Evolutionary conservation across 1,140 invertebrate species (phyloP).

Genomic region (Venustaconcha ellipsiformis): DNA sequence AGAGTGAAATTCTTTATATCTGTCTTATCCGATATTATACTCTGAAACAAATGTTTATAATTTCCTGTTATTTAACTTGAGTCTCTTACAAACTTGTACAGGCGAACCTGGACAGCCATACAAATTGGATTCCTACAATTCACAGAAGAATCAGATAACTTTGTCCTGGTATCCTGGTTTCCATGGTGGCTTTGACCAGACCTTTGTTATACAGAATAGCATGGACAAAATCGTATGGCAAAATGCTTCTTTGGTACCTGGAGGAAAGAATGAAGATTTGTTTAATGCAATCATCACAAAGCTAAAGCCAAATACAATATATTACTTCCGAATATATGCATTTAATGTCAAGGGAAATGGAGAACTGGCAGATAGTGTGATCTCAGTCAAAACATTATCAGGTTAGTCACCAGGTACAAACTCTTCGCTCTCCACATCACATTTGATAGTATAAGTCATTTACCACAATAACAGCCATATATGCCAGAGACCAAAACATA

Average conservation of each 20-base stretch:
- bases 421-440: too few species aligned
- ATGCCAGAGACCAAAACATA: too few species aligned
- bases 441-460: too few species aligned
- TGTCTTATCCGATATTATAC: too few species aligned
- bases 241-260: neutral
- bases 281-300: neutral
- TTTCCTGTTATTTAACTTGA: too few species aligned
- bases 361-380: too few species aligned
- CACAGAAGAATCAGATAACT: neutral
- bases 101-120: neutral
- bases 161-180: slow-evolving; percentile 6
- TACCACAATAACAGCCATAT: too few species aligned
- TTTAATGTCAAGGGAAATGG: slow-evolving; percentile 8
- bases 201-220: slow-evolving; percentile 11
- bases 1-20: too few species aligned
- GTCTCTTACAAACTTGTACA: neutral
- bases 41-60: too few species aligned
- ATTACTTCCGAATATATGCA: slow-evolving; percentile 8
- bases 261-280: neutral
- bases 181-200: slow-evolving; percentile 12
- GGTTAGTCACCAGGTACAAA: too few species aligned
- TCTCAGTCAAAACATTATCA: too few species aligned
- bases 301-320: neutral
- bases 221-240: neutral
- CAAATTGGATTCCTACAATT: neutral